Base-by-base conservation (phyloP, 2,888 invertebrate species). In the Fragum fragum region DNA sequence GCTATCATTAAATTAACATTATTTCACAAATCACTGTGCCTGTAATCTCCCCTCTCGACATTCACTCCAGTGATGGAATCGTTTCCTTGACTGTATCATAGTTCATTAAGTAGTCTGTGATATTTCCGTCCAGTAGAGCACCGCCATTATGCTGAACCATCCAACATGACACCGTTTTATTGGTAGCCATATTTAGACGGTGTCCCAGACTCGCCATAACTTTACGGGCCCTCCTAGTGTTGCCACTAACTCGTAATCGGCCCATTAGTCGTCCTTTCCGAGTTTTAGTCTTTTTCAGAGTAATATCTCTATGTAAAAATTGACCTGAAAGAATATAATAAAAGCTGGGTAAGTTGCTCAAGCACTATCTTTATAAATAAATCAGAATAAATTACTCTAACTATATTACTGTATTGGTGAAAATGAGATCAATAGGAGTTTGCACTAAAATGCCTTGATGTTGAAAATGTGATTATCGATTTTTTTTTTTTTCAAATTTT, bases 131-230 rank as follows among this genome's bases (percentile, higher is more conserved):
- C 11, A 92, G 63, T 9, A 91, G 83, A 9, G 87, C 87, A 28
- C 80, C 80, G 23, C 90, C 92, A 74, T 89, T 89, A 11, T 89
- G 80, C 61, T 88, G 87, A 0, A 92, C 85, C 87, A 89, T 89
- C 92, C 91, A 91, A 81, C 92, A 92, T 5, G 89, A 79, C 0
- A 88, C 87, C 21, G 89, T 86, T 7, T 76, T 36, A 61, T 91
- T 90, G 21, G 88, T 88, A 0, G 90, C 90, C 52, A 89, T 72
- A 76, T 92, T 91, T 28, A 85, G 68, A n/a, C 90, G 85, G 57
- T 85, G 88, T 3, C 90, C 90, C 2, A 90, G 82, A 7, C 88
- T 85, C 14, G 91, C 92, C 74, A 88, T 85, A 6, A 89, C 86
- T 63, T 86, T 84, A 26, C 87, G 74, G 7, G 86, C 78, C 55